Base-by-base conservation (phyloP, 2,797 vertebrate species). In the Enteromius unitaeniatus region DNA sequence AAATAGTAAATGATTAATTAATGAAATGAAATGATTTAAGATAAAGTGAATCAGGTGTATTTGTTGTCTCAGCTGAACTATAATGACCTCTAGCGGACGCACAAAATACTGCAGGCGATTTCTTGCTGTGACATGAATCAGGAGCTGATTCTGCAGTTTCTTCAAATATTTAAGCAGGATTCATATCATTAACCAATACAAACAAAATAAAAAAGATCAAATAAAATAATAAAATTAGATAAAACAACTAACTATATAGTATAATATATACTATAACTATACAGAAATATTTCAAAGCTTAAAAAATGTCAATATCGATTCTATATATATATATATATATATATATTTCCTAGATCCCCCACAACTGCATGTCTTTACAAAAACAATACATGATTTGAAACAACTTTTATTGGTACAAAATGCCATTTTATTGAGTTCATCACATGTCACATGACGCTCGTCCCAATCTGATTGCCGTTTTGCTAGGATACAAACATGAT, bases 341-440 rank as follows among this genome's bases (percentile, higher is more conserved):
- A 37, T 42, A 42, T 42, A 2, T 42, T 2, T 58, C n/a, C 55
- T 4, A 23, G 55, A 11, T 23, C 9, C 3, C 3, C 55, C 1
- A 62, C 21, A 37, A 15, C 13, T 26, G 5, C 2, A 23, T 0
- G 4, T 3, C n/a, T 34, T 49, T 62, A 51, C 67, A n/a, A 51
- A 42, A 47, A 58, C 2, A 49, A 51, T 0, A 60, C n/a, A n/a
- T 17, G 0, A 9, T 76, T 23, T n/a, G 58, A 78, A 78, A 64
- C 9, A 6, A 62, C 23, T 79, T 78, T 53, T 92, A 90, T 93
- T 93, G 91, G 95, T 95, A 96, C 89, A 96, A 96, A 89, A 96
- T 91, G 92, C 86, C 62, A 91, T 95, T 98, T 97, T 97, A 97
- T 96, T 94, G 86, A 94, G 93, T 92, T 95, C 91, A 45, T 93